Percentiles rank a stretch among this genome's conserved stretches.
phyloP scores from a whole-genome alignment of 2,888 invertebrate genomes.

The Hyppa rectilinea region DNA sequence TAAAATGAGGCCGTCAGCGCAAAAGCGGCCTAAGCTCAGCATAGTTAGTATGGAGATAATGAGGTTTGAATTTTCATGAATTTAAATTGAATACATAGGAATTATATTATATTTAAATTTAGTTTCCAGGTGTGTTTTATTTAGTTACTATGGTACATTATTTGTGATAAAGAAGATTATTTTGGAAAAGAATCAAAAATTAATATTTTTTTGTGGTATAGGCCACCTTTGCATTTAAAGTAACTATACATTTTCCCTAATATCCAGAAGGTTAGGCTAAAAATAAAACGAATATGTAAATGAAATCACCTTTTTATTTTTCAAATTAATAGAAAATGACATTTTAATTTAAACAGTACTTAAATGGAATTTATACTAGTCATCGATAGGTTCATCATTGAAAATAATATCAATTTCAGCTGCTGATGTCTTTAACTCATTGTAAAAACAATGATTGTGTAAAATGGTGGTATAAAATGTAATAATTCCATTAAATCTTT shows the following conservation, averaged over 20 bases:
- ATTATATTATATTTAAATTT: constrained; percentile 4
- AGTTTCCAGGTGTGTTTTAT: neutral
- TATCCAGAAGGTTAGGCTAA: neutral
- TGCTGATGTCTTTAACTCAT: constrained; percentile 5
- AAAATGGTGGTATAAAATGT: constrained; percentile 1
- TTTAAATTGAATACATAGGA: neutral
- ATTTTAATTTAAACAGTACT: neutral
- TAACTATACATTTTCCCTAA: neutral
- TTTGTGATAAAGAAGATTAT: constrained; percentile 1
- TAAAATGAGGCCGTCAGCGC: too few species aligned
- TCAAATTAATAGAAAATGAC: neutral
- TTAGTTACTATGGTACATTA: neutral
- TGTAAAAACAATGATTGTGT: constrained; percentile 7
- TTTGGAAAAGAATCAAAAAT: constrained; percentile 6
- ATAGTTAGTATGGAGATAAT: constrained; percentile 17
- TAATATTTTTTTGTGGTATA: neutral
- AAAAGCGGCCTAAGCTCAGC: constrained; percentile 4
- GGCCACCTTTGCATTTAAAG: constrained; percentile 7
- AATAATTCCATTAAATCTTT: constrained; percentile 6
- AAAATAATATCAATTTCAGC: constrained; percentile 1
- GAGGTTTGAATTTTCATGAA: constrained; percentile 5
- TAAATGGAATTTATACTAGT: neutral
- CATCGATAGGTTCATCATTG: neutral
- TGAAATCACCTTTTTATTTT: neutral
- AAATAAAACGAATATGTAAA: neutral